phyloP scores from a whole-genome alignment of 2,113 vertebrate species.

The Clarias macrocephalus region DNA sequence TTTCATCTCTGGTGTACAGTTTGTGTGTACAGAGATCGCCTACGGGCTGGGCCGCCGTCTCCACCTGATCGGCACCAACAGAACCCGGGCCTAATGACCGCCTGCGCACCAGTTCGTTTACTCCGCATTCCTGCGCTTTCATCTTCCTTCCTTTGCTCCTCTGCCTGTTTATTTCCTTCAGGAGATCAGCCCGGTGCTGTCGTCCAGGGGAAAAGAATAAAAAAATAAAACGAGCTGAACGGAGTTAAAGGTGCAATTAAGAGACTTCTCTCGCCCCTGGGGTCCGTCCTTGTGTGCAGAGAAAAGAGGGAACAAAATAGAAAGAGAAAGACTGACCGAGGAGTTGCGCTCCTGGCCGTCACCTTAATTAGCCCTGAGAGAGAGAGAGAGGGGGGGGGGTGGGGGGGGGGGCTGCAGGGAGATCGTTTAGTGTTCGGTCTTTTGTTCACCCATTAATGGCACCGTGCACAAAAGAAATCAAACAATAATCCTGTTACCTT shows the following conservation, averaged over 20 bases:
- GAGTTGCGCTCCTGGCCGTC: background rate
- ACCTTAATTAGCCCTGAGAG: conserved; percentile 9
- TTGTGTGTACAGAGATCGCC: background rate
- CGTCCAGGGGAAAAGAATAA: background rate
- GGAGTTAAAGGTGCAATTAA: conserved; percentile 48
- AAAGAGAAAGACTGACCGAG: background rate
- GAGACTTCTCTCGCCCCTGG: conserved; percentile 5
- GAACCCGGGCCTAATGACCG: conserved; percentile 21
- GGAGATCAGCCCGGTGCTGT: background rate
- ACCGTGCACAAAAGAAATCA: background rate
- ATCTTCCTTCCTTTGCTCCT: conserved; percentile 20
- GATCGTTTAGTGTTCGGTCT: background rate
- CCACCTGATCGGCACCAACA: conserved; percentile 25
- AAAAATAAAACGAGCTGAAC: conserved; percentile 19
- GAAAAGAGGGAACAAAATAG: background rate
- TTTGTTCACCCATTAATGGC: background rate
- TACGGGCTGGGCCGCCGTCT: background rate
- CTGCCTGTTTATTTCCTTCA: background rate
- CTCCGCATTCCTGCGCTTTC: conserved; percentile 3
- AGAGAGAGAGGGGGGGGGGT: background rate
- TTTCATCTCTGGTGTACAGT: background rate
- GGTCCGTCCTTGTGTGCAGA: background rate
- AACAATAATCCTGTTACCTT: conserved; percentile 9
- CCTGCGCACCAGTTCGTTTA: conserved; percentile 26
- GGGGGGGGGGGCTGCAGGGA: background rate